Base-by-base conservation (phyloP, 2,113 vertebrate species). In the Entomyzon cyanotis region DNA sequence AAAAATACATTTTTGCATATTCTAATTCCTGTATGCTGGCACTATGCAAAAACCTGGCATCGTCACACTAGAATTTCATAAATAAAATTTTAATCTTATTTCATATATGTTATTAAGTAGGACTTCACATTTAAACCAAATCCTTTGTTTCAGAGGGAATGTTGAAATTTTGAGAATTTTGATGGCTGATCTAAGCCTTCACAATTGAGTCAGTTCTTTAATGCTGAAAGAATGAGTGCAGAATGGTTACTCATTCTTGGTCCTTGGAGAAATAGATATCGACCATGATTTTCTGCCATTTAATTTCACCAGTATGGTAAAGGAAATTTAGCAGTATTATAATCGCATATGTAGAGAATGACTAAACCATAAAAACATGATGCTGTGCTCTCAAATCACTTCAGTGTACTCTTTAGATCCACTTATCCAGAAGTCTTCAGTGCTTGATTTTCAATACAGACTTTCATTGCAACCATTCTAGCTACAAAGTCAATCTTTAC, bases 31-130 rank as follows among this genome's bases (percentile, higher is more conserved):
- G 1, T 31, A 27, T 49, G 20, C 20, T 15, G 13, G 7, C 0
- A 0, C 7, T 83, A 9, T 17, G 27, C 2, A n/a, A 67, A 88
- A 70, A 71, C 9, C 3, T 52, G 10, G 2, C 22, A 4, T 71
- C 1, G 49, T 4, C 13, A 17, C 37, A 41, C 20, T 70, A 62
- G 22, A 50, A 2, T 35, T 78, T 70, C 24, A 74, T 12, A 58
- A 69, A 64, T 27, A 50, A 56, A 71, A 55, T 42, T 55, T 69
- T 56, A 35, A 39, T 68, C 35, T 25, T 37, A 50, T 68, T 85
- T 86, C 27, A 7, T 50, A 2, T 53, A 13, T 23, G 4, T 1
- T n/a, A 49, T 39, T 49, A 65, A 62, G 13, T n/a, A 62, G 13
- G 14, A 80, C 6, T 15, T 70, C 33, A 49, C 35, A 59, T 5